A percentile compares a stretch with the other conserved stretches of the same genome.
Evolutionary conservation across 2,113 vertebrate species (phyloP).

Genomic region (Harpagus bidentatus): DNA sequence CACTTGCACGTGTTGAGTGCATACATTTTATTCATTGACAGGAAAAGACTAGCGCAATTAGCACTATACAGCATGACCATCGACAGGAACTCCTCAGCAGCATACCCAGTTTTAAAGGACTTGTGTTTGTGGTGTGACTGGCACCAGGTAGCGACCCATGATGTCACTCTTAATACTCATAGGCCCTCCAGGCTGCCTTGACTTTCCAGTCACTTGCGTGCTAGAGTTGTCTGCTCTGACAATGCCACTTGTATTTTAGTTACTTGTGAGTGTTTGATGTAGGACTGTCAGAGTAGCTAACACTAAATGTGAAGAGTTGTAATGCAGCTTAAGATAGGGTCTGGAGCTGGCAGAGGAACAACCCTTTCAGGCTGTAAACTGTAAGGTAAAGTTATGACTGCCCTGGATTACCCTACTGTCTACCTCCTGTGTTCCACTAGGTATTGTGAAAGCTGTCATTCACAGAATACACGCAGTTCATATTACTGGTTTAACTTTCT

Average conservation of each 20-base stretch:
- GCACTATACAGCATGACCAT: not conserved
- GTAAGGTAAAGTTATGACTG: not conserved
- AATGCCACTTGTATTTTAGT: not conserved
- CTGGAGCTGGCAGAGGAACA: not conserved
- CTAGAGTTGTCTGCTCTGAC: not conserved
- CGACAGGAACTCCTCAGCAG: not conserved
- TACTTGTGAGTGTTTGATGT: not conserved
- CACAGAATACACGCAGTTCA: not conserved
- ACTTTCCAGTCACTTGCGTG: not conserved
- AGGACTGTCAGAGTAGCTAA: not conserved
- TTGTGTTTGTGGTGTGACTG: not conserved
- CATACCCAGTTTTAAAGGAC: not conserved
- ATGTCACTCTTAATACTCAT: not conserved
- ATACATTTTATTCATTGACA: not conserved
- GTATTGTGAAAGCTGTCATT: not conserved
- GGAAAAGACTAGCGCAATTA: not conserved
- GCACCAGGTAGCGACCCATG: not conserved
- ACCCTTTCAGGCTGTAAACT: not conserved
- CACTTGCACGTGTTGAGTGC: not conserved
- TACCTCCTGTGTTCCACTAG: accelerated
- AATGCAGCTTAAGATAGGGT: not conserved
- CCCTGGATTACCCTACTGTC: not conserved
- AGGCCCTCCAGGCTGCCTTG: not conserved
- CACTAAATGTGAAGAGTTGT: not conserved
- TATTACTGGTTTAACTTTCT: not conserved